Evolutionary conservation across 2,888 invertebrate species (phyloP), one percentile per base, ranked within the genome.

Genomic region (Spilarctia lutea): DNA sequence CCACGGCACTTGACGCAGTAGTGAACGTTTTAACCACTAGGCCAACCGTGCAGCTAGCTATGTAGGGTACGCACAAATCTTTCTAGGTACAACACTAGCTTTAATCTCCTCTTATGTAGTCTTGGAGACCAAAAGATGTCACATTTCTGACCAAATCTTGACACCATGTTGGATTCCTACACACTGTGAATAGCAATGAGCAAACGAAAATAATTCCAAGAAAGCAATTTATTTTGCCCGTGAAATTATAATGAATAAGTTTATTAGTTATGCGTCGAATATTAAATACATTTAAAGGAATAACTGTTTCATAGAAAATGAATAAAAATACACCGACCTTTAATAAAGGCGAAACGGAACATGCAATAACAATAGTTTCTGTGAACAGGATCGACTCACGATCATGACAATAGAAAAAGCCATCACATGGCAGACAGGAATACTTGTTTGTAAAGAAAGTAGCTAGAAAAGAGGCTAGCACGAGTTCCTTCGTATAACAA

Each of bases 251-350:
- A 48, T 73, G 63, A 73, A 73, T 30, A 30, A 18, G 45, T 48
- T 65, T 48, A 35, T 73, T 68, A 52, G 20, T n/a, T 30, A 35
- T 60, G 68, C 18, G 24, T n/a, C 7, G 68, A 73, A 73, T 73
- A 73, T 35, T 69, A 65, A 73, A 68, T 27, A 67, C 24, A 20
- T 66, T 66, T 69, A 42, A 66, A 65, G 73, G 73, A 69, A 73
- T 69, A 69, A 48, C 27, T 45, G 69, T 66, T 73, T 67, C n/a
- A 52, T 52, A 20, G 33, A 56, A 52, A 52, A 20, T 39, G 27
- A 39, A 10, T 27, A 52, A 56, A 24, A 35, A 72, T 56, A 27
- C 33, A 56, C 27, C n/a, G 18, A 11, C 42, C 8, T 10, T 8
- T 42, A n/a, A n/a, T n/a, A n/a, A n/a, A n/a, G n/a, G n/a, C n/a